These are phyloP conservation scores for Pachyrhynchus sulphureomaculatus DNA, from an alignment of 1,140 invertebrate species.

Conservation along the genomic window DNA sequence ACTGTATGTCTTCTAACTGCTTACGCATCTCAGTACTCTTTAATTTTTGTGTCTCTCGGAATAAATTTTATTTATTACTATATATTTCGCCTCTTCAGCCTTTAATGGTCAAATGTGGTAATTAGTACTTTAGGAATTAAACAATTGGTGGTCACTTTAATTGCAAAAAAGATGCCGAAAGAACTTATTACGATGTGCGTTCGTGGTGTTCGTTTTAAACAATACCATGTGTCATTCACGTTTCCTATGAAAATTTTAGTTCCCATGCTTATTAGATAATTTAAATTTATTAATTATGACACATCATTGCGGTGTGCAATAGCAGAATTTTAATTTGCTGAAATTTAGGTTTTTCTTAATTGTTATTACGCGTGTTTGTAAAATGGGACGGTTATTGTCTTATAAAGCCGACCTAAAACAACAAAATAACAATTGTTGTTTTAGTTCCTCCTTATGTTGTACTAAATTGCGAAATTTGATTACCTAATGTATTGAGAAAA, in stretches of 20 bases:
- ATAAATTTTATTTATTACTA: no score
- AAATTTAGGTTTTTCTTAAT: no score
- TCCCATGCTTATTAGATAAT: conserved; percentile 5
- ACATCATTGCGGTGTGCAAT: neutral
- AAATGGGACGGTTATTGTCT: neutral
- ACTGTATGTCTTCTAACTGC: no score
- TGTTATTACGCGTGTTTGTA: neutral
- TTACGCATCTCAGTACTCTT: no score
- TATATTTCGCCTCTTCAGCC: neutral
- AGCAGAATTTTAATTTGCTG: neutral
- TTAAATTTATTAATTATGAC: conserved; percentile 2
- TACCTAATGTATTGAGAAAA: no score
- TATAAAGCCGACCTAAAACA: neutral
- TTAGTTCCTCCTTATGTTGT: no score
- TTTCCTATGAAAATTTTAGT: neutral
- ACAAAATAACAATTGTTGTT: no score
- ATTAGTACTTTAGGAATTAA: conserved; percentile 1
- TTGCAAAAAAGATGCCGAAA: conserved; percentile 11
- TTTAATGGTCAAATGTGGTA: neutral
- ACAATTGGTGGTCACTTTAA: neutral
- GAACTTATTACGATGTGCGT: neutral
- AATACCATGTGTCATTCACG: conserved; percentile 3
- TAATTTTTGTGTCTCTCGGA: no score
- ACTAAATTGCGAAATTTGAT: no score
- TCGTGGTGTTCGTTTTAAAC: neutral